Evolutionary conservation across 2,888 invertebrate genomes (phyloP).

Genomic region (Ichneumon xanthorius): DNA sequence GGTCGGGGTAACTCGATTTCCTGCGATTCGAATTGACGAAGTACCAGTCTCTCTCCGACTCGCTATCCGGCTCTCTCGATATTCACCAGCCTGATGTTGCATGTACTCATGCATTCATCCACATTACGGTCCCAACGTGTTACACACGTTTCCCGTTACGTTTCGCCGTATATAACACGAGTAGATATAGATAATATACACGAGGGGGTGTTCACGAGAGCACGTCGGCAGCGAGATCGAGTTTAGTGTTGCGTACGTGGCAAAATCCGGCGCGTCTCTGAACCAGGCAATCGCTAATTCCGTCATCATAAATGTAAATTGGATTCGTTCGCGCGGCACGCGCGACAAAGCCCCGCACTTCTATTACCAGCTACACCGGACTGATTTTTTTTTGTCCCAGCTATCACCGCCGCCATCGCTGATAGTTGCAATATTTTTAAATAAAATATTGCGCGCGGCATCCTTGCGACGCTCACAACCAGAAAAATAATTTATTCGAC

Average conservation of each 20-base stretch:
- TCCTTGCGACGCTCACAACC: too few species aligned
- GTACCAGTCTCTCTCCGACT: background rate
- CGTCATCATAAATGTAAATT: slow-evolving; percentile 76
- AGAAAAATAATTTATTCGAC: too few species aligned
- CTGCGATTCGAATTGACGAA: slow-evolving; percentile 21
- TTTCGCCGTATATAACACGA: slow-evolving; percentile 23
- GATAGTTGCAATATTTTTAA: slow-evolving; percentile 4
- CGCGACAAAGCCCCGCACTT: slow-evolving; percentile 3
- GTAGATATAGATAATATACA: slow-evolving; percentile 47
- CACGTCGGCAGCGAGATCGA: slow-evolving; percentile 37
- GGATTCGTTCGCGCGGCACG: slow-evolving; percentile 60
- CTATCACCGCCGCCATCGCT: background rate
- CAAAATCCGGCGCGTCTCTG: slow-evolving; percentile 43
- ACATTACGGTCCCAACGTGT: slow-evolving; percentile 38
- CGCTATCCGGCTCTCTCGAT: slow-evolving; percentile 12
- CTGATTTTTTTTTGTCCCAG: background rate
- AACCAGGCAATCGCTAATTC: slow-evolving; percentile 74
- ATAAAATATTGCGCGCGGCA: background rate
- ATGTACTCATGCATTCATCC: slow-evolving; percentile 43
- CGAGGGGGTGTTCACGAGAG: slow-evolving; percentile 17
- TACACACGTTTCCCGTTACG: slow-evolving; percentile 23
- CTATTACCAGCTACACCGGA: background rate
- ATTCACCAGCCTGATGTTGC: slow-evolving; percentile 51
- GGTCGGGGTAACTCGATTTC: slow-evolving; percentile 1
- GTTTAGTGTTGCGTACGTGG: slow-evolving; percentile 21